Base-by-base conservation (phyloP, 2,888 invertebrate genomes). In the Spisula solida region DNA sequence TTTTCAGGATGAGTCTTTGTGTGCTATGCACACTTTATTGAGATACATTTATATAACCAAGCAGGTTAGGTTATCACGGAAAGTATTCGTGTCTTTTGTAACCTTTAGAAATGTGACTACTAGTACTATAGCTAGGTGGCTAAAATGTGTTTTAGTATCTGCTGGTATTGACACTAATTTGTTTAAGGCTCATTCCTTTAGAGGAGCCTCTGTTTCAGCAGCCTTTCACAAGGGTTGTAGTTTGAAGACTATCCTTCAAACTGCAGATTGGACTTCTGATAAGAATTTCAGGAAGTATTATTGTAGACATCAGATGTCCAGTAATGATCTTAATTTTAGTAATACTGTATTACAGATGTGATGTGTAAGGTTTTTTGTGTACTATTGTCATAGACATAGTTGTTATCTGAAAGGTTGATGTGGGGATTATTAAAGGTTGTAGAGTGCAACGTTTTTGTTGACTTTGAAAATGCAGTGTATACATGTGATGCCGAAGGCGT, bases 81-180 rank as follows among this genome's bases (percentile, higher is more conserved):
- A 78, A 12, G 8, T 90, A 0, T 78, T 93, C 29, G 55, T 91
- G 20, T 91, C 91, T 29, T 93, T 82, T 86, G 85, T 84, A 51
- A 87, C 89, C 14, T 90, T n/a, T 66, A 85, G 88, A 0, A 66
- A 18, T 10, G 87, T 91, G 25, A 66, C 90, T n/a, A 82, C 89
- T 75, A 86, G 91, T 79, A 89, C 91, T 34, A 81, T 91, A 5
- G 87, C 91, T n/a, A 89, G 88, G 75, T 91, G 91, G 88, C 51
- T 91, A 5, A 87, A 81, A 41, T n/a, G n/a, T 12, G 79, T 88
- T 34, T 70, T 91, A 47, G 14, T 56, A 1, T 48, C 81, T 12
- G 20, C 89, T 31, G 91, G 89, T 75, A 87, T 89, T 41, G 87
- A 91, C 60, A 47, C n/a, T 34, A 10, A 6, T n/a, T 31, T 82